These are phyloP conservation scores for Edolisoma coerulescens DNA, from an alignment of 2,113 vertebrate genomes.

Conservation along the genomic window DNA sequence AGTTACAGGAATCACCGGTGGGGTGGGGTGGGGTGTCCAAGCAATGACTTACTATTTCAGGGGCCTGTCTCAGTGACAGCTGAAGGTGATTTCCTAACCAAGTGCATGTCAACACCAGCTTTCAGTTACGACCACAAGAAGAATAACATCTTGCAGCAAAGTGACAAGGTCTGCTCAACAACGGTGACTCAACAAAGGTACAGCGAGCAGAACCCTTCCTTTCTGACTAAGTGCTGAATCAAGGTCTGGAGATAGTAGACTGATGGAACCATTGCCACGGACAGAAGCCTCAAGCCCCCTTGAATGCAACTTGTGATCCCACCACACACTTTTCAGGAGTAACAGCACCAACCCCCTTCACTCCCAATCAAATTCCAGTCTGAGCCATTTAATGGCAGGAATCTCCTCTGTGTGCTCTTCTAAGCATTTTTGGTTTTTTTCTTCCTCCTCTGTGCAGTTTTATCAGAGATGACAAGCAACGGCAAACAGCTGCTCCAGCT, in stretches of 20 bases:
- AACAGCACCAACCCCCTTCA: neutral
- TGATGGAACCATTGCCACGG: neutral
- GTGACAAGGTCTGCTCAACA: neutral
- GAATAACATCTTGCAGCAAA: neutral
- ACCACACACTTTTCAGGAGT: neutral
- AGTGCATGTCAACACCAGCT: neutral
- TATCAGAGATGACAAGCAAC: neutral
- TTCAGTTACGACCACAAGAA: neutral
- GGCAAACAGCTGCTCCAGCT: neutral
- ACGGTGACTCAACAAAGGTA: neutral
- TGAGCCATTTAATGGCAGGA: neutral
- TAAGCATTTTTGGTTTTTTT: accelerated
- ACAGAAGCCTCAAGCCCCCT: neutral
- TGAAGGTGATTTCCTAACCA: neutral
- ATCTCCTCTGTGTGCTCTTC: neutral
- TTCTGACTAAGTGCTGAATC: conserved; percentile 12
- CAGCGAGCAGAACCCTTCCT: neutral
- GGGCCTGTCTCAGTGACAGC: neutral
- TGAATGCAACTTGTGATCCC: neutral
- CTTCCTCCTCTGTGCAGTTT: neutral
- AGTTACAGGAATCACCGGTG: neutral
- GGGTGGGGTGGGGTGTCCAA: neutral
- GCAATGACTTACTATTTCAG: neutral
- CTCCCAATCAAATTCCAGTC: neutral
- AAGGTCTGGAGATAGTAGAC: neutral